Base-by-base conservation (phyloP, 2,113 vertebrate species). In the Parus major region DNA sequence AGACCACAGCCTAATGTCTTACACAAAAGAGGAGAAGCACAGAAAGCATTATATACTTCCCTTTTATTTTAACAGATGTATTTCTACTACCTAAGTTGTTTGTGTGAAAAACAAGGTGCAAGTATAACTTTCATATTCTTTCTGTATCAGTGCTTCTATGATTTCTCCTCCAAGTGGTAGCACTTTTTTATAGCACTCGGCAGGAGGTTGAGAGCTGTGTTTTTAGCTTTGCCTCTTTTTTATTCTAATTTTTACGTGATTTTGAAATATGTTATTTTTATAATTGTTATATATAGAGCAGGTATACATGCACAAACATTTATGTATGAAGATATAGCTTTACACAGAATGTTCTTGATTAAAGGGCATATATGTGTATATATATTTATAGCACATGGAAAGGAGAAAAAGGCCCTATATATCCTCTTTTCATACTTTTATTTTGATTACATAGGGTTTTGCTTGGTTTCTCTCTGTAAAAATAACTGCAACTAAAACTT, bases 91-190 rank as follows among this genome's bases (percentile, higher is more conserved):
- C 12, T 49, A 41, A 22, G 8, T 33, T 60, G 9, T 44, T 56
- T 49, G 21, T 53, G 15, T 44, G 39, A 91, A 85, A 50, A 82
- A 78, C 55, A 75, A 78, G 19, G 33, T 31, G 8, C 1, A 86
- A 14, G 8, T 56, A 13, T 16, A 90, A n/a, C n/a, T 79, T 87
- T 33, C 15, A 31, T 36, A 29, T 65, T 53, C 25, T 68, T 85
- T 77, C 66, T 87, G 6, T 80, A 35, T 44, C 81, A 59, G 52
- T n/a, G 47, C 80, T 88, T 82, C 80, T 63, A 3, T 39, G 42
- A 42, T 42, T 89, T 80, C 44, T 94, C 33, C 66, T 95, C 69
- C 66, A 85, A 85, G 76, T 35, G 41, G 56, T 71, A 86, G 29
- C 5, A 83, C 41, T 70, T 79, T 73, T 85, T 92, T 18, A 93